These are phyloP conservation scores for Geotrupes spiniger DNA, from an alignment of 2,888 invertebrate species.

Conservation along the genomic window DNA sequence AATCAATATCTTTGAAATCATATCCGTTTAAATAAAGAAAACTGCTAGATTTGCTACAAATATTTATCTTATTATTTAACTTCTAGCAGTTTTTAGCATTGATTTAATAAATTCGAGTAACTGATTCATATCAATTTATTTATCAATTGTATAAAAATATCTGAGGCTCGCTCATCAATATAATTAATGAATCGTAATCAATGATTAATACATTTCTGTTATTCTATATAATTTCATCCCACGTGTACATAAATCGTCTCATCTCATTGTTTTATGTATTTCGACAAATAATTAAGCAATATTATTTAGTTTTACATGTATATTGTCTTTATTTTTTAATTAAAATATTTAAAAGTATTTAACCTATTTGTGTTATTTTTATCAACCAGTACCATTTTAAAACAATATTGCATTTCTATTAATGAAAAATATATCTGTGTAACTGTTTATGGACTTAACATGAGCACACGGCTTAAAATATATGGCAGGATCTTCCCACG, in stretches of 20 bases:
- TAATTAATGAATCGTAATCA: constrained; percentile 35
- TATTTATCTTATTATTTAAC: constrained; percentile 28
- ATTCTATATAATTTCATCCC: constrained; percentile 17
- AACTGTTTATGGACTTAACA: too few relatives aligned
- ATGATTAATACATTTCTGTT: constrained; percentile 13
- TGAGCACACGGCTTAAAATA: too few relatives aligned
- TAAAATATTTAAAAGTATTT: constrained; percentile 16
- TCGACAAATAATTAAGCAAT: constrained; percentile 19
- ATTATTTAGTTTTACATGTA: constrained; percentile 21
- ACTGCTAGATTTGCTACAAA: constrained; percentile 32
- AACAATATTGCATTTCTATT: too few relatives aligned
- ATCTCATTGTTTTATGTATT: constrained; percentile 18
- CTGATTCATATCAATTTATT: constrained; percentile 51
- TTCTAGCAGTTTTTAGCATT: constrained; percentile 29
- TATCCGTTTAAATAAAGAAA: constrained; percentile 21
- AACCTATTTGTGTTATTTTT: not conserved
- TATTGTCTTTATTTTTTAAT: constrained; percentile 21
- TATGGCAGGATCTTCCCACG: too few relatives aligned
- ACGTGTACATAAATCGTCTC: constrained; percentile 19
- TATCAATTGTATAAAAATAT: constrained; percentile 44
- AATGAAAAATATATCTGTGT: too few relatives aligned
- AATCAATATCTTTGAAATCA: constrained; percentile 21
- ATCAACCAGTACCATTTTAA: not conserved
- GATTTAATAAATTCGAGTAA: constrained; percentile 42
- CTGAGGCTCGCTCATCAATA: constrained; percentile 38